These are phyloP conservation scores for Schizothorax lantsangensis DNA, from an alignment of 2,797 vertebrate species.

Conservation along the genomic window DNA sequence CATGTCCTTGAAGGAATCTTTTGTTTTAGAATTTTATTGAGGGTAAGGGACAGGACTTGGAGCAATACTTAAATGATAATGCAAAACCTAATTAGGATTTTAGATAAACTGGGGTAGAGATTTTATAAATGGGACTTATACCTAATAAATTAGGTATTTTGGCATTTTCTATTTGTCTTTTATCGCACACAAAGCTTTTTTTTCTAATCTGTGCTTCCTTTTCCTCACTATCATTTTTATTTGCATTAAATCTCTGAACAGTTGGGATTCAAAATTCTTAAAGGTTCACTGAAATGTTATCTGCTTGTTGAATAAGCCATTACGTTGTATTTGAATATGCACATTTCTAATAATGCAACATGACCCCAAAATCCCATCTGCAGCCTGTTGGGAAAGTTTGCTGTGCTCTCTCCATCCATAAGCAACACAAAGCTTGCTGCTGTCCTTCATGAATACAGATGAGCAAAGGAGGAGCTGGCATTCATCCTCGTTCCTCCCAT, in stretches of 20 bases:
- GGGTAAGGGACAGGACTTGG: conserved; percentile 54
- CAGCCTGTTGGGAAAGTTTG: conserved; percentile 12
- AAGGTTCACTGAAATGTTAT: background rate
- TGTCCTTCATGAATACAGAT: conserved; percentile 38
- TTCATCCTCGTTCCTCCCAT: conserved; percentile 10
- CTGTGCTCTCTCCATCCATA: background rate
- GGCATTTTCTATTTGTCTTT: conserved; percentile 28
- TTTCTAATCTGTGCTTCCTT: conserved; percentile 12
- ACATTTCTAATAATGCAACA: background rate
- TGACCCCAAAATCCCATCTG: conserved; percentile 1
- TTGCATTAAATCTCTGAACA: background rate
- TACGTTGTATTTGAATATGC: background rate
- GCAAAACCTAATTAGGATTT: conserved; percentile 61
- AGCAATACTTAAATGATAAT: conserved; percentile 54
- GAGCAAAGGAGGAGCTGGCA: background rate
- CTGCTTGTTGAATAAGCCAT: background rate
- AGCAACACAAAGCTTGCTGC: conserved; percentile 21
- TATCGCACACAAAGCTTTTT: conserved; percentile 22
- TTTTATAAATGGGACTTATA: conserved; percentile 47
- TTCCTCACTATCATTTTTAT: background rate
- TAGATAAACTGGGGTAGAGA: conserved; percentile 56
- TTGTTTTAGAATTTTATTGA: conserved; percentile 52
- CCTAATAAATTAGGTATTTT: conserved; percentile 32
- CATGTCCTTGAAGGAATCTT: conserved; percentile 56
- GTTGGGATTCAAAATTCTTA: background rate